Evolutionary conservation across 2,888 invertebrate species (phyloP).

Genomic region (Cheilosia grossa): DNA sequence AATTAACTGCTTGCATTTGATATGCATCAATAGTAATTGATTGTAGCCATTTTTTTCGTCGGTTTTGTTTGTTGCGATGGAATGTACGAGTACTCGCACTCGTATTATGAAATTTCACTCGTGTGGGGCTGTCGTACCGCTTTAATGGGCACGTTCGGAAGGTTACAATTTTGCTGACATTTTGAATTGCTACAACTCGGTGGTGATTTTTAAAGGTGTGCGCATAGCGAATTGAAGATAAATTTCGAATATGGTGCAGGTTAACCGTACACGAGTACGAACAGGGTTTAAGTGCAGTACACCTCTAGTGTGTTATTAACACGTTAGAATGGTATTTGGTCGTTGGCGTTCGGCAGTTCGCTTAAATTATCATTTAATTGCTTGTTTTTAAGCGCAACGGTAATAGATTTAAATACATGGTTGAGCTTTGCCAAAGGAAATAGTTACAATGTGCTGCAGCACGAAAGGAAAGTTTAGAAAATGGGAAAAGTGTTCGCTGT

Average conservation of each 20-base stretch:
- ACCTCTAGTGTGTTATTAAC: not conserved
- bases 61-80: not conserved
- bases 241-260: slow-evolving; percentile 6
- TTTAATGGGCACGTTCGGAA: slow-evolving; percentile 36
- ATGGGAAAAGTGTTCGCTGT: no score
- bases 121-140: slow-evolving; percentile 15
- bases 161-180: slow-evolving; percentile 53
- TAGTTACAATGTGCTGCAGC: no score
- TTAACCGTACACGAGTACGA: not conserved
- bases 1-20: slow-evolving; percentile 24
- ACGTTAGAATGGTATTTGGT: slow-evolving; percentile 11
- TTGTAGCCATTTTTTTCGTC: not conserved
- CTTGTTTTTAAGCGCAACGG: not conserved
- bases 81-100: not conserved
- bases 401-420: not conserved
- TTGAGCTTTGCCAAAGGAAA: no score
- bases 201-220: slow-evolving; percentile 36
- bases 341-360: slow-evolving; percentile 28
- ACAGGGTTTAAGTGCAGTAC: not conserved
- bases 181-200: slow-evolving; percentile 33
- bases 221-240: not conserved
- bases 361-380: slow-evolving; percentile 29
- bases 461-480: no score
- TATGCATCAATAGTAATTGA: slow-evolving; percentile 25
- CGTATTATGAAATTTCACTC: slow-evolving; percentile 26